A percentile compares a stretch with the other conserved stretches of the same genome.
Conservation (phyloP, 2,797 vertebrate species). For the Neosilurus hyrtlii region DNA sequence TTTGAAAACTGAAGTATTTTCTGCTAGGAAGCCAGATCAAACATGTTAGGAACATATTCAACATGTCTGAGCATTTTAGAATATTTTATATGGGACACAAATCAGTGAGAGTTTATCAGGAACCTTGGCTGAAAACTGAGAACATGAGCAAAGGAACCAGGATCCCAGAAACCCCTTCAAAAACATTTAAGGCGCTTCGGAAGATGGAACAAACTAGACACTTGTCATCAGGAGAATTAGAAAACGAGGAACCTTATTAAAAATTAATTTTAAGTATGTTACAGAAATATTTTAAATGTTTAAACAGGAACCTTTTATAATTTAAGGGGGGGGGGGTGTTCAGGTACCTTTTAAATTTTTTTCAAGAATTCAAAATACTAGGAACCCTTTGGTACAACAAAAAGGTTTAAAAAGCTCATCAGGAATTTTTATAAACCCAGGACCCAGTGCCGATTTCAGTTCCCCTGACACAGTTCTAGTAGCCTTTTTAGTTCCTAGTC, state of each 20-base stretch:
- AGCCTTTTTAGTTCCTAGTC: not conserved
- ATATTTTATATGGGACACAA: too few relatives aligned
- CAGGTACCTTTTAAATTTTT: too few relatives aligned
- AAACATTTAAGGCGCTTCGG: not conserved
- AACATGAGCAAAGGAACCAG: not conserved
- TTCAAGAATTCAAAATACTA: not conserved
- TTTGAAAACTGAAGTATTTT: not conserved
- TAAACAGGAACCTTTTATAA: not conserved
- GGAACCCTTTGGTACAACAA: not conserved
- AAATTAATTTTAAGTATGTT: not conserved
- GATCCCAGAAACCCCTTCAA: not conserved
- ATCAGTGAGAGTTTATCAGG: not conserved
- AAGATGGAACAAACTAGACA: not conserved
- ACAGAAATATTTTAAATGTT: not conserved
- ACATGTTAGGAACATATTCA: not conserved
- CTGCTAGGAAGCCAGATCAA: not conserved
- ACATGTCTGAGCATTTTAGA: too few relatives aligned
- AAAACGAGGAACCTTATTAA: not conserved
- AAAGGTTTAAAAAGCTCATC: not conserved
- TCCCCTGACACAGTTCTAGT: not conserved
- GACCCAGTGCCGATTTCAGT: not conserved
- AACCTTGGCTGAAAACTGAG: not conserved
- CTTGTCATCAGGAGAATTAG: not conserved
- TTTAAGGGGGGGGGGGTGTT: too few relatives aligned
- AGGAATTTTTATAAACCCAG: not conserved